phyloP scores from a whole-genome alignment of 2,888 invertebrate genomes.

The Acanthosepion pharaonis region DNA sequence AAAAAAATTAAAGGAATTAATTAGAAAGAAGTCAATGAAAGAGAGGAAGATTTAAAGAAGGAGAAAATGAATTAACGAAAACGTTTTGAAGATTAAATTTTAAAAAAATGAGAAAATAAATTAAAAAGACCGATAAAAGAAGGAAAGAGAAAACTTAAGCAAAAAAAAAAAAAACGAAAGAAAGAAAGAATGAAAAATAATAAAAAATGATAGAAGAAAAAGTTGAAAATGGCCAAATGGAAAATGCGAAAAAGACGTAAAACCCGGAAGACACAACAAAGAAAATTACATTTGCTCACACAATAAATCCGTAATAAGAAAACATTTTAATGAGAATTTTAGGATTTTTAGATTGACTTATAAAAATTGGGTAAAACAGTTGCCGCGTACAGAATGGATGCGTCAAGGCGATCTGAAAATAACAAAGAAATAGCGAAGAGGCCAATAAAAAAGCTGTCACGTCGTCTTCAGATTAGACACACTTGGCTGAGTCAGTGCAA shows the following conservation, averaged over 20 bases:
- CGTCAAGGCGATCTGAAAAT: background rate
- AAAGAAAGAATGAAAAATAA: too few species aligned
- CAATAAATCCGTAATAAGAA: background rate
- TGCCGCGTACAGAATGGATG: background rate
- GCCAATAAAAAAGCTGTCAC: background rate
- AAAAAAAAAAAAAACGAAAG: too few species aligned
- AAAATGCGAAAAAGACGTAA: background rate
- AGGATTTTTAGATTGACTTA: background rate
- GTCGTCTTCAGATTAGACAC: background rate
- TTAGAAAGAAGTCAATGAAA: too few species aligned
- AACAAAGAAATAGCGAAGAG: background rate
- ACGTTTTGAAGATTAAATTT: too few species aligned
- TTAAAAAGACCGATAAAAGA: too few species aligned
- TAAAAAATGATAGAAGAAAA: too few species aligned
- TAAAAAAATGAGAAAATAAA: too few species aligned
- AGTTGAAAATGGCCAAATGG: too few species aligned
- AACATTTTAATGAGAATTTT: background rate
- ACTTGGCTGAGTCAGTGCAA: background rate
- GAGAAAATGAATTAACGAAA: too few species aligned
- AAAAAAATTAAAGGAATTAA: too few species aligned
- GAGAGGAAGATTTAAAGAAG: too few species aligned
- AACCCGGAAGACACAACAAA: background rate
- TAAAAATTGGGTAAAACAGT: background rate
- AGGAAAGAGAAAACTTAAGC: too few species aligned
- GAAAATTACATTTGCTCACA: background rate